These are phyloP conservation scores for Diabrotica balteata DNA, from an alignment of 2,888 invertebrate species.

Conservation along the genomic window DNA sequence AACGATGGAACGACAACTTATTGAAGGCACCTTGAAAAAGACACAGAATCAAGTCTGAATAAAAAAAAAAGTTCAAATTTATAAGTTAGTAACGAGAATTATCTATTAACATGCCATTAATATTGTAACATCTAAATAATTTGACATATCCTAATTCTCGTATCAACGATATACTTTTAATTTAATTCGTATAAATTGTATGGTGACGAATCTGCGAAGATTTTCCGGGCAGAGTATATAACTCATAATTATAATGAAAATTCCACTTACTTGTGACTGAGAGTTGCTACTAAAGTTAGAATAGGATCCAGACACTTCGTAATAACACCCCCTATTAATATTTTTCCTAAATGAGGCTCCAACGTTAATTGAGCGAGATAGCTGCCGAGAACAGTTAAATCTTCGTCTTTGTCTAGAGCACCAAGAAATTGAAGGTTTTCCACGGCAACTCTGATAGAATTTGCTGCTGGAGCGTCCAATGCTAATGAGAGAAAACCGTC, in stretches of 20 bases:
- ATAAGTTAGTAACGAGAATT: too few species aligned
- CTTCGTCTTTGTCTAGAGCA: conserved; percentile 84
- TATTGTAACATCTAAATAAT: too few species aligned
- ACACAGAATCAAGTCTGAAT: too few species aligned
- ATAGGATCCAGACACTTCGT: conserved; percentile 93
- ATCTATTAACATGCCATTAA: too few species aligned
- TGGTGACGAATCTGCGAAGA: too few species aligned
- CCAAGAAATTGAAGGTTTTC: conserved; percentile 77
- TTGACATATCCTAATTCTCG: too few species aligned
- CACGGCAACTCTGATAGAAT: conserved; percentile 80
- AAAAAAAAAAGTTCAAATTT: too few species aligned
- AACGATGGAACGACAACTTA: too few species aligned
- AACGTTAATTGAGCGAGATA: conserved; percentile 91
- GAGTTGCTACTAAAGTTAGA: conserved; percentile 85
- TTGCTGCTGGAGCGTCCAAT: conserved; percentile 83
- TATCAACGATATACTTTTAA: too few species aligned
- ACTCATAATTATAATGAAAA: conserved; percentile 5
- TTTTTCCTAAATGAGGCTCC: conserved; percentile 91
- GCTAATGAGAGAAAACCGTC: conserved; percentile 81
- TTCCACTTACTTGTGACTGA: conserved; percentile 72
- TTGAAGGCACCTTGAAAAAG: too few species aligned
- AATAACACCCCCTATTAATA: conserved; percentile 87
- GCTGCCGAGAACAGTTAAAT: conserved; percentile 85
- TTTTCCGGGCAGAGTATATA: background rate
- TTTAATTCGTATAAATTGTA: too few species aligned